Percentiles rank a stretch among this genome's conserved stretches.
Evolutionary conservation across 2,797 vertebrate genomes (phyloP).

Genomic region (Trematomus bernacchii): DNA sequence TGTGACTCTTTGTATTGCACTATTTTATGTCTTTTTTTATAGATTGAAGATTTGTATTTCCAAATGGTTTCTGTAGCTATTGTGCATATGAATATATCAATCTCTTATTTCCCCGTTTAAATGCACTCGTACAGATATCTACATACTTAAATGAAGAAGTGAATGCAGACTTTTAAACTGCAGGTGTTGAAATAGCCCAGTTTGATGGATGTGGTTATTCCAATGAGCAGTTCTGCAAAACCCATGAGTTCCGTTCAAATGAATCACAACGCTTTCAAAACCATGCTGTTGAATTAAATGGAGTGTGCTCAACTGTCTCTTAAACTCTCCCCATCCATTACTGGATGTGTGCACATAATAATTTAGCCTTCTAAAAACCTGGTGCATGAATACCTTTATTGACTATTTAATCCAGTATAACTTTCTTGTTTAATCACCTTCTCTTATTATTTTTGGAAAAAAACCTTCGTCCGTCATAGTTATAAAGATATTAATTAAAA

Average conservation of each 20-base stretch:
- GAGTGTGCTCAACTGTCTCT: conserved; percentile 44
- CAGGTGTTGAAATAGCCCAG: conserved; percentile 1
- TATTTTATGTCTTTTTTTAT: no score
- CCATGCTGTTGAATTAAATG: conserved; percentile 50
- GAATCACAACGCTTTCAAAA: conserved; percentile 47
- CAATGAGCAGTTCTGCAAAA: not conserved
- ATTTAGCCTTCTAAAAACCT: not conserved
- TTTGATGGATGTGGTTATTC: conserved; percentile 3
- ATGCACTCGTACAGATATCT: not conserved
- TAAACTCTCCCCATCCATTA: conserved; percentile 15
- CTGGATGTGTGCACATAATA: conserved; percentile 18
- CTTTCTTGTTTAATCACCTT: conserved; percentile 14
- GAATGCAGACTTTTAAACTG: conserved; percentile 5
- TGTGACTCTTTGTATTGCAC: no score
- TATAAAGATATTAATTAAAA: no score
- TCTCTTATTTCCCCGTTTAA: not conserved
- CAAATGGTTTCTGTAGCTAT: no score
- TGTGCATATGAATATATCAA: no score
- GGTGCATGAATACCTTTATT: conserved; percentile 30
- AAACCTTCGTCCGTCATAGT: not conserved
- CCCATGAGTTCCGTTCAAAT: conserved; percentile 24
- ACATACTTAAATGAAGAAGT: not conserved
- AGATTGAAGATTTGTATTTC: no score
- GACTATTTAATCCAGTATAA: conserved; percentile 38
- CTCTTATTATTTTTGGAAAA: conserved; percentile 2